A percentile compares a stretch with the other conserved stretches of the same genome.
Conservation (phyloP, 2,113 vertebrate species). For the Porphyrio hochstetteri region DNA sequence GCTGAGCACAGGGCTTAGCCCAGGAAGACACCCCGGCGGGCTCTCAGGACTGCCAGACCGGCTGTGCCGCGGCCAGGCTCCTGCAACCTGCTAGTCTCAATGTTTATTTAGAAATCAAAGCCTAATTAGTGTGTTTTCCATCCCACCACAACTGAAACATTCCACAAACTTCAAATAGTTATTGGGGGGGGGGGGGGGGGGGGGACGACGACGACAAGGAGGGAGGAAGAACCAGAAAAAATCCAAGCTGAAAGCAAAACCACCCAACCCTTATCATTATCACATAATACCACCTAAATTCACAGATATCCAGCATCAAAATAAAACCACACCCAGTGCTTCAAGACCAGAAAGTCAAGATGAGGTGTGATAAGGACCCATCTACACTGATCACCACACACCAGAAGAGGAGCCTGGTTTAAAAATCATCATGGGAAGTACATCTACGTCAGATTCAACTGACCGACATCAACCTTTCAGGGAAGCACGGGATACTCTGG, state of each 20-base stretch:
- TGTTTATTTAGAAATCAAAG: neutral
- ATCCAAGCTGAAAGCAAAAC: no score
- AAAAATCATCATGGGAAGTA: neutral
- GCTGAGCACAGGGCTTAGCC: neutral
- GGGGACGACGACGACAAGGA: no score
- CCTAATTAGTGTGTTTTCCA: accelerated
- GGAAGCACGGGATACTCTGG: neutral
- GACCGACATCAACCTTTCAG: neutral
- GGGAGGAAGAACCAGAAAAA: accelerated
- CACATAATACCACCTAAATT: neutral
- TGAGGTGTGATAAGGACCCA: neutral
- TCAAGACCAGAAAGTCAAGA: neutral
- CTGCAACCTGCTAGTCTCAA: neutral
- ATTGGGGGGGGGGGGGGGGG: neutral
- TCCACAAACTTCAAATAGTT: neutral
- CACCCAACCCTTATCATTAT: neutral
- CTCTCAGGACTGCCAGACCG: no score
- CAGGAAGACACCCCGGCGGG: neutral
- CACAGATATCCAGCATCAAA: neutral
- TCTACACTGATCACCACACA: neutral
- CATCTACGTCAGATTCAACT: neutral
- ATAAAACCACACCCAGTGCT: neutral
- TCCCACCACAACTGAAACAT: neutral
- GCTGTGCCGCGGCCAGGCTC: accelerated
- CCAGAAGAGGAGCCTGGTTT: neutral